A percentile compares a stretch with the other conserved stretches of the same genome.
phyloP scores from a whole-genome alignment of 2,888 invertebrate species.

The Yponomeuta evonymella region DNA sequence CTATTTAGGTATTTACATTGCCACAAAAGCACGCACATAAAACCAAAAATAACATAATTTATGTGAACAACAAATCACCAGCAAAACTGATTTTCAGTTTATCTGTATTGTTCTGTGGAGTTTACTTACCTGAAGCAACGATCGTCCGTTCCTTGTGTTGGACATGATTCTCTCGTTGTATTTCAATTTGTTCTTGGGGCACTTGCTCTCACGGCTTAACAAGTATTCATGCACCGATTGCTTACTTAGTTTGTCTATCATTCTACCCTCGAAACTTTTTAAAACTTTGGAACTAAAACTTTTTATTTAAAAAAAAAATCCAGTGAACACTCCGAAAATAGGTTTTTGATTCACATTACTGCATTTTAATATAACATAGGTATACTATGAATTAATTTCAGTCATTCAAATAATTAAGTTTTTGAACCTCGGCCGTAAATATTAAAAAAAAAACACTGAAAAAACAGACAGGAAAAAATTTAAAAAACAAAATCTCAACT shows the following conservation, averaged over 20 bases:
- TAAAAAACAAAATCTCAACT: not conserved
- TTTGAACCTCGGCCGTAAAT: not conserved
- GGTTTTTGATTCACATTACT: too few relatives aligned
- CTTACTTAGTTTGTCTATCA: conserved; percentile 60
- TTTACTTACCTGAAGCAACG: conserved; percentile 52
- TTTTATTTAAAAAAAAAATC: not conserved
- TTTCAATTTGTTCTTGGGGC: conserved; percentile 39
- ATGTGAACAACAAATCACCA: too few relatives aligned
- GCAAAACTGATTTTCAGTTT: too few relatives aligned
- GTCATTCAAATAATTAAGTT: too few relatives aligned
- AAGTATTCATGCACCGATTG: conserved; percentile 55
- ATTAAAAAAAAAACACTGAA: not conserved
- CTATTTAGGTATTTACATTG: not conserved
- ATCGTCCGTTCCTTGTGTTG: conserved; percentile 46
- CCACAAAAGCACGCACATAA: too few relatives aligned
- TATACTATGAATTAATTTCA: too few relatives aligned
- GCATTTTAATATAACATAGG: too few relatives aligned
- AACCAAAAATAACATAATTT: too few relatives aligned
- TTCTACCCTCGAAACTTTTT: conserved; percentile 20
- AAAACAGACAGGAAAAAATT: not conserved
- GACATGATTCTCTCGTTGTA: conserved; percentile 46
- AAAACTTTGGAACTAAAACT: not conserved
- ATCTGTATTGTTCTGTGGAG: not conserved
- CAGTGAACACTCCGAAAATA: not conserved
- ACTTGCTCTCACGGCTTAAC: conserved; percentile 44